These are phyloP conservation scores for Fregata magnificens DNA, from an alignment of 2,113 vertebrate species.

Conservation along the genomic window DNA sequence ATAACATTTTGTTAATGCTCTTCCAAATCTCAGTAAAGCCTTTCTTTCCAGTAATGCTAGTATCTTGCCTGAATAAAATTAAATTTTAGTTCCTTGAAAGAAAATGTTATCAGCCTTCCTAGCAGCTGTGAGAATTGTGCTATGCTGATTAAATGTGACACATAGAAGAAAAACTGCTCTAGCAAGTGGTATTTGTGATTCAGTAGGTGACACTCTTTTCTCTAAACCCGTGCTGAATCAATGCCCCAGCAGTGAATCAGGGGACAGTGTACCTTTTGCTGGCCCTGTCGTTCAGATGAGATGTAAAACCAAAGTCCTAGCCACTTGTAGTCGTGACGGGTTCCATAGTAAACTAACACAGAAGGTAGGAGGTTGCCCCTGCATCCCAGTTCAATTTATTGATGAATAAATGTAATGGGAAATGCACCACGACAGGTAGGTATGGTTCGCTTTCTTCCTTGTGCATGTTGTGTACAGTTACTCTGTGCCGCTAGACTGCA, in stretches of 20 bases:
- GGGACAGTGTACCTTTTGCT: not conserved
- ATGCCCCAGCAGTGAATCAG: not conserved
- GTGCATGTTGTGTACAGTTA: not conserved
- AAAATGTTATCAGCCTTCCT: conserved; percentile 54
- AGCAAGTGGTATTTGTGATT: conserved; percentile 41
- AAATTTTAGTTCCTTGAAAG: conserved; percentile 64
- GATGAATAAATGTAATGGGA: not conserved
- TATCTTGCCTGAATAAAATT: conserved; percentile 52
- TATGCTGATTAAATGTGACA: conserved; percentile 57
- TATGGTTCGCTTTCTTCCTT: not conserved
- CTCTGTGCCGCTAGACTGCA: not conserved
- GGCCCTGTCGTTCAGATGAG: not conserved
- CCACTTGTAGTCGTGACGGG: not conserved
- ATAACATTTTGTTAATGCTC: conserved; percentile 26
- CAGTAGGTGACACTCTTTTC: conserved; percentile 24
- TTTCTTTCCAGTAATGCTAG: conserved; percentile 37
- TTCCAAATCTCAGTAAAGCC: conserved; percentile 35
- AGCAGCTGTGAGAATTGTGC: conserved; percentile 50
- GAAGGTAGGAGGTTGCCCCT: not conserved
- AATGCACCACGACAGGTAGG: accelerated
- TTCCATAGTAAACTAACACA: not conserved
- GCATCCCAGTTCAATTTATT: not conserved
- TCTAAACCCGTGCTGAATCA: not conserved
- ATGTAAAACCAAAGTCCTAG: not conserved
- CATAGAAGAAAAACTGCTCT: conserved; percentile 37